Base-by-base conservation (phyloP, 2,888 invertebrate genomes). In the Neoitamus cyanurus region DNA sequence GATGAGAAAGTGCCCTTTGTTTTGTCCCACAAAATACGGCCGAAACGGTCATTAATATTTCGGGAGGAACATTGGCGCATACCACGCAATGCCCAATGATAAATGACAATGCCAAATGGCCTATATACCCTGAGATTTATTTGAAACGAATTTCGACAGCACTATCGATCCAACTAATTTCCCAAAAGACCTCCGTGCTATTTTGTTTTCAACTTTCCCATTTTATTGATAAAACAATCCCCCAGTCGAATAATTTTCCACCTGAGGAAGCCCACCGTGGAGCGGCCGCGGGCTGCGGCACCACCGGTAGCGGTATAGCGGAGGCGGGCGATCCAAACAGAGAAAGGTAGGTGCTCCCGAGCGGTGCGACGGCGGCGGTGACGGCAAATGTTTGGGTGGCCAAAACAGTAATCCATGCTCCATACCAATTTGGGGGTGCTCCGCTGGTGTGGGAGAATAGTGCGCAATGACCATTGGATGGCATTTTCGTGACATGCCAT, bases 161-260 rank as follows among this genome's bases (percentile, higher is more conserved):
- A 82, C 58, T 86, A 86, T 86, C 84, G 86, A 86, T 86, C 86
- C 72, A 84, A 86, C 84, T 83, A 85, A 78, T 83, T 84, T 78
- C 36, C 84, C 48, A 83, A 85, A 73, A 84, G 82, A 37, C 37
- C 46, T 73, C 58, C 48, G 30, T 42, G 69, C 70, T 83, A 42
- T 42, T 46, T 82, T 42, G 48, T 42, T 34, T 84, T 48, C 85
- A 30, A 77, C 37, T 46, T 83, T 83, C 37, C 68, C 77, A 70
- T 85, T 84, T 86, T 86, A 86, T 86, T 86, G 86, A 86, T 86
- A 86, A 86, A 86, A 86, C 86, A 84, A 78, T 37, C 46, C 83
- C 46, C 83, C 46, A 83, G 69, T 83, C 83, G 15, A 72, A 72
- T 37, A 69, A 69, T 83, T 68, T 83, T 68, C 75, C 78, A 85